phyloP scores from a whole-genome alignment of 1,140 invertebrate genomes.

The Drosophila tsacasi region DNA sequence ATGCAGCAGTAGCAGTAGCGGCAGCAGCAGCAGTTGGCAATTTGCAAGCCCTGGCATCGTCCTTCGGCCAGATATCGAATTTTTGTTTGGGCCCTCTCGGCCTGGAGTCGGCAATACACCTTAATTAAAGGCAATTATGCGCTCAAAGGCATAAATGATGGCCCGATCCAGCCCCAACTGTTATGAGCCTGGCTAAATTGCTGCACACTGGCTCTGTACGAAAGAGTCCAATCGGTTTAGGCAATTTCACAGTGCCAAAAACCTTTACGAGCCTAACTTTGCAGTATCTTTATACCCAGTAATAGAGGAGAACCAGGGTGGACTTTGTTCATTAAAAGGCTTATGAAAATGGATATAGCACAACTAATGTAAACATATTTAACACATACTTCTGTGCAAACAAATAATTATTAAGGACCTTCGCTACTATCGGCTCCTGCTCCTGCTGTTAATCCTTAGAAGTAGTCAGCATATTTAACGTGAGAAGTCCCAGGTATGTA shows the following conservation, averaged over 20 bases:
- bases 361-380: neutral
- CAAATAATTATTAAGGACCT: neutral
- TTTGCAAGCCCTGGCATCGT: constrained; percentile 34
- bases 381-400: no score
- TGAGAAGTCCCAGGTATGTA: neutral
- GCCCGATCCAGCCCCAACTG: constrained; percentile 59
- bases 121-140: constrained; percentile 83
- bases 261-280: constrained; percentile 60
- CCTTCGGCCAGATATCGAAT: constrained; percentile 55
- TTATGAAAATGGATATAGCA: neutral
- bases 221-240: constrained; percentile 48
- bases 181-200: constrained; percentile 79
- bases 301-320: no score
- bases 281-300: constrained; percentile 34
- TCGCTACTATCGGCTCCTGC: no score
- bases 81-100: constrained; percentile 58
- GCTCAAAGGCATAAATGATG: constrained; percentile 83
- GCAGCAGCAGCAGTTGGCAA: constrained; percentile 39
- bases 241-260: constrained; percentile 40
- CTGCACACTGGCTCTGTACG: constrained; percentile 40
- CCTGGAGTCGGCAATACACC: constrained; percentile 61
- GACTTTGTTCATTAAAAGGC: neutral
- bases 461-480: no score
- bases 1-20: constrained; percentile 30
- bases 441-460: neutral